Percentiles rank a stretch among this genome's conserved stretches.
These are phyloP conservation scores for Drosophila lacteicornis DNA, from an alignment of 1,140 invertebrate species.

Conservation along the genomic window DNA sequence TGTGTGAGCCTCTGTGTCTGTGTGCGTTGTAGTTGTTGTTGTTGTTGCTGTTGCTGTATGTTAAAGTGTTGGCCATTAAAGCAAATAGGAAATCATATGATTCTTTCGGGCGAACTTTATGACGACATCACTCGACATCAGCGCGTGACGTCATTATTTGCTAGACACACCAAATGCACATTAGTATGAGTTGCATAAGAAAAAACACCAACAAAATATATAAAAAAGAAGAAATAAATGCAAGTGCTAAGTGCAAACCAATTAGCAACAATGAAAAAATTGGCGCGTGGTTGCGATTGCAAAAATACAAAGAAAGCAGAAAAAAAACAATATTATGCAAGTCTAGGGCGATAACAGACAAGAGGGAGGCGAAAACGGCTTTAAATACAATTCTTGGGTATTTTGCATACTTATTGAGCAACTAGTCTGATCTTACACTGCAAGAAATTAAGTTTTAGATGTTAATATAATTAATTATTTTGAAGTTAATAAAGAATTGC, in stretches of 20 bases:
- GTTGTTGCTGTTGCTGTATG: slow-evolving; percentile 23
- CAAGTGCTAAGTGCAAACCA: slow-evolving; percentile 58
- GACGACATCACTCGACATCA: slow-evolving; percentile 44
- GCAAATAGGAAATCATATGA: slow-evolving; percentile 68
- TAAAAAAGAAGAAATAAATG: slow-evolving; percentile 33
- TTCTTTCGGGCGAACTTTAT: slow-evolving; percentile 41
- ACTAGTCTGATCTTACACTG: background rate
- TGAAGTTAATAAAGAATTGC: no score
- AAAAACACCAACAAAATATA: slow-evolving; percentile 24
- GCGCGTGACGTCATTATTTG: slow-evolving; percentile 56
- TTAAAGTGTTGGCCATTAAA: slow-evolving; percentile 50
- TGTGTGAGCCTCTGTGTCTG: background rate
- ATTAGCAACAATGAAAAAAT: slow-evolving; percentile 54
- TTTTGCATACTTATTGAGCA: slow-evolving; percentile 32
- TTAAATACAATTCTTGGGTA: slow-evolving; percentile 28
- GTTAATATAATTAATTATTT: no score
- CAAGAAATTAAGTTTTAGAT: background rate
- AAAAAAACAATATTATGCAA: slow-evolving; percentile 42
- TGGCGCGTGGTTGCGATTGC: slow-evolving; percentile 23
- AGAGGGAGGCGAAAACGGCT: slow-evolving; percentile 13
- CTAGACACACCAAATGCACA: slow-evolving; percentile 49
- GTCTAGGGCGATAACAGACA: slow-evolving; percentile 37
- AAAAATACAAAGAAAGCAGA: slow-evolving; percentile 4
- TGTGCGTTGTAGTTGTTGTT: background rate
- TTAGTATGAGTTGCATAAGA: slow-evolving; percentile 62